Evolutionary conservation across 2,888 invertebrate species (phyloP).

Genomic region (Dryocosmus kuriphilus): DNA sequence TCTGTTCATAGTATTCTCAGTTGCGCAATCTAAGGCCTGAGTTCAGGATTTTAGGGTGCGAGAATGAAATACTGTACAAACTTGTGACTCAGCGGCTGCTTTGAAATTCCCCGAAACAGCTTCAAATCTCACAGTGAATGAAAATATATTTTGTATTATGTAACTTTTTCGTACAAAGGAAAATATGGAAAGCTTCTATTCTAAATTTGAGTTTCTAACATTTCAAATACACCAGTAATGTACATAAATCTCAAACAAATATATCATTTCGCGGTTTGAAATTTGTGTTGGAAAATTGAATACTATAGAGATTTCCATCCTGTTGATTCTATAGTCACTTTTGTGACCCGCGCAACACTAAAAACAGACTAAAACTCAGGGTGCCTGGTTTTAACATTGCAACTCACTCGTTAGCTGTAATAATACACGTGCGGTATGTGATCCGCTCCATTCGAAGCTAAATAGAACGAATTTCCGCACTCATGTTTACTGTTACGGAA

Average conservation of each 20-base stretch:
- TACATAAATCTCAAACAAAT: too few species aligned
- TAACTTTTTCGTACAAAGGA: neutral
- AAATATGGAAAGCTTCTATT: too few species aligned
- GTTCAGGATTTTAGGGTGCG: conserved; percentile 3
- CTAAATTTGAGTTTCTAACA: too few species aligned
- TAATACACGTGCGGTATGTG: conserved; percentile 31
- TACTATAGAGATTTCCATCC: neutral
- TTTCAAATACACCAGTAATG: too few species aligned
- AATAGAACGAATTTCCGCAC: conserved; percentile 31
- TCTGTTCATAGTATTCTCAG: neutral
- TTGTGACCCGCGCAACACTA: neutral
- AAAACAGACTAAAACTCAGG: neutral
- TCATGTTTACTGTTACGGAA: conserved; percentile 31
- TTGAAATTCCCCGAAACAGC: neutral
- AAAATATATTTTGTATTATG: neutral
- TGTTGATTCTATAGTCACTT: conserved; percentile 20
- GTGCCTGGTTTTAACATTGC: conserved; percentile 3
- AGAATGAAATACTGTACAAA: conserved; percentile 17
- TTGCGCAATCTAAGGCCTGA: neutral
- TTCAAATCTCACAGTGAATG: neutral
- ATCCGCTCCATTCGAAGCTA: conserved; percentile 24
- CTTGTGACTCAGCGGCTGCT: neutral
- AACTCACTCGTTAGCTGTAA: conserved; percentile 26
- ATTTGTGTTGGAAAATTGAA: neutral
- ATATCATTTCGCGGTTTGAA: neutral